A percentile compares a stretch with the other conserved stretches of the same genome.
Conservation (phyloP, 1,140 invertebrate genomes). For the Spodoptera frugiperda region DNA sequence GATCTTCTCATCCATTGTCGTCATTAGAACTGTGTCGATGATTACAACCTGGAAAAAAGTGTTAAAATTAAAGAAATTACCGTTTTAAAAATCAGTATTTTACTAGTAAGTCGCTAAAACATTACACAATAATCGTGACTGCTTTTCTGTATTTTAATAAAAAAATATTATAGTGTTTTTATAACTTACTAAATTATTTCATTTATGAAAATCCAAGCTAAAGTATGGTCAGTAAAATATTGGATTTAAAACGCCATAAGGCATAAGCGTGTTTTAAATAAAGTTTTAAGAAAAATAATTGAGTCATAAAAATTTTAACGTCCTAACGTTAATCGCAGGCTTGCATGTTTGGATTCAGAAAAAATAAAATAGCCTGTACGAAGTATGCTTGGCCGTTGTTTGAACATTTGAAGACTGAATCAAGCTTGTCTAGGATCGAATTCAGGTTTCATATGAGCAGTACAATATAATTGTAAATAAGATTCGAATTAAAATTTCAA, state of each 20-base stretch:
- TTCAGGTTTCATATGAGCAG: background rate
- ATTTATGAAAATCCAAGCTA: slow-evolving; percentile 4
- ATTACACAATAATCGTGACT: too few relatives aligned
- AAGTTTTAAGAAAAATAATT: slow-evolving; percentile 58
- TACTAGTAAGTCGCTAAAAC: too few relatives aligned
- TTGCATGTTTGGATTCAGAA: slow-evolving; percentile 63
- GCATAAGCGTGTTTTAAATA: slow-evolving; percentile 33
- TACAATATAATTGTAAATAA: slow-evolving; percentile 1
- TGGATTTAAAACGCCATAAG: slow-evolving; percentile 20
- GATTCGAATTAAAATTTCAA: background rate
- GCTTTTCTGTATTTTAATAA: too few relatives aligned
- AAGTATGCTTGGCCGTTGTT: slow-evolving; percentile 46
- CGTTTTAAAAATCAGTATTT: background rate
- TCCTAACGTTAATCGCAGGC: slow-evolving; percentile 66
- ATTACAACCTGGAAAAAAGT: slow-evolving; percentile 90
- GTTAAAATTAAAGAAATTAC: background rate
- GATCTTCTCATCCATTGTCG: slow-evolving; percentile 92
- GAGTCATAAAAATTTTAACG: slow-evolving; percentile 61
- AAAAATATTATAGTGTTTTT: background rate
- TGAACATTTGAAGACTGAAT: slow-evolving; percentile 32
- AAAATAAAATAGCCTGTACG: slow-evolving; percentile 61
- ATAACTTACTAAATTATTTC: background rate
- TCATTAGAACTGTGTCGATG: slow-evolving; percentile 95
- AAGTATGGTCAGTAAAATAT: slow-evolving; percentile 11
- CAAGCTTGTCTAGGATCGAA: slow-evolving; percentile 15